Base-by-base conservation (phyloP, 2,797 vertebrate species). In the Sebastes trivittatus region DNA sequence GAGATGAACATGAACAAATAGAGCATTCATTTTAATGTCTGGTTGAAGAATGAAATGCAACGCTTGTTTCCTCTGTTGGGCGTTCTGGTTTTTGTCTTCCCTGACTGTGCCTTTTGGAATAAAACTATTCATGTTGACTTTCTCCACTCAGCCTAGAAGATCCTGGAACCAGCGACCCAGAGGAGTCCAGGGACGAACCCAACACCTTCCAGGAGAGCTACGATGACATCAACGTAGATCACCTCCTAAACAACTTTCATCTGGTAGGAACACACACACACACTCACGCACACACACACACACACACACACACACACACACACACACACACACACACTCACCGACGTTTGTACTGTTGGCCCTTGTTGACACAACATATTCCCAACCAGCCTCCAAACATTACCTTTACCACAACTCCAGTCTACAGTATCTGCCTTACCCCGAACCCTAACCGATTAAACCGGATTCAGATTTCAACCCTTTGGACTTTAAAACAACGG, bases 121-220 rank as follows among this genome's bases (percentile, higher is more conserved):
- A 13, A 65, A 42, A 49, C 1, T 16, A 7, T 60, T 46, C 1
- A 56, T 20, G 14, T 52, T 16, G 2, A 23, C 14, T 29, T 56
- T 66, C 3, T 27, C 7, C 49, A 29, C 9, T 63, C 81, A 95
- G 96, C 92, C 95, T 97, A 89, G 97, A 97, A 93, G 96, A 98
- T 72, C 91, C 96, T 23, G 92, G 84, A 62, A 83, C 92, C 81
- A 96, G 93, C 54, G 94, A 96, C 86, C 91, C 86, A 22, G 97
- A 98, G 59, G 97, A 97, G 75, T 89, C 95, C 88, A 90, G 96
- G 82, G 95, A 95, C 61, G 96, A 97, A 75, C 94, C 97, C 67
- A 93, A 75, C 87, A 61, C 95, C 56, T 96, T 96, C 89, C 96
- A 95, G 87, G 97, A 97, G 95, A 98, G 90, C 94, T 96, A 97